Base-by-base conservation (phyloP, 1,140 invertebrate genomes). In the Lucilia cuprina region DNA sequence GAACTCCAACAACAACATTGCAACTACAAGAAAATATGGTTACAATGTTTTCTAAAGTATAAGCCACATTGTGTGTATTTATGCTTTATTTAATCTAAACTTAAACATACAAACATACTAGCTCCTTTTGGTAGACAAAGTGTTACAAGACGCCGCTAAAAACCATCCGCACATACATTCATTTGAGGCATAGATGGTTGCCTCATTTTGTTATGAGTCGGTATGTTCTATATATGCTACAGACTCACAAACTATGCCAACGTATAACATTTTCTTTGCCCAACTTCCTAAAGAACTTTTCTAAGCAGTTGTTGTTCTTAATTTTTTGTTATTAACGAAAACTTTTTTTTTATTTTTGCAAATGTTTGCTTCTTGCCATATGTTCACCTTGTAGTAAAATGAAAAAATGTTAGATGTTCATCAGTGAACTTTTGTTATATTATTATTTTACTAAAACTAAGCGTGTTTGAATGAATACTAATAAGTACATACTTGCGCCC, bases 141-240 rank as follows among this genome's bases (percentile, higher is more conserved):
- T 80, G 77, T 80, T 80, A 80, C 77, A 80, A 50, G 77, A 80
- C 41, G 77, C 77, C 77, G 77, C 41, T 70, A 70, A 70, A 7
- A 55, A 17, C 13, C 50, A 55, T 55, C 13, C 12, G 17, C 12
- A 55, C 50, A 13, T n/a, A 55, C 13, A 14, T 55, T 2, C 10
- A 10, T 41, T 41, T 41, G 41, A n/a, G n/a, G 17, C n/a, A 50
- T 49, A 77, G 77, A 8, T 21, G n/a, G 41, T 80, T 25, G 21
- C 19, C 65, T 70, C 65, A n/a, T 60, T 60, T 78, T 78, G 17
- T 78, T 41, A 41, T 41, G 41, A 3, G 41, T 2, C 41, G 75
- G n/a, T 50, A 49, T 80, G 77, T 80, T 80, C 77, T 47, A 80
- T 49, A 80, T 80, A 80, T 21, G 77, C 65, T 70, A 21, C 65